Percentiles rank a stretch among this genome's conserved stretches.
These are phyloP conservation scores for Acipenser oxyrinchus DNA, from an alignment of 2,797 vertebrate species.

Conservation along the genomic window DNA sequence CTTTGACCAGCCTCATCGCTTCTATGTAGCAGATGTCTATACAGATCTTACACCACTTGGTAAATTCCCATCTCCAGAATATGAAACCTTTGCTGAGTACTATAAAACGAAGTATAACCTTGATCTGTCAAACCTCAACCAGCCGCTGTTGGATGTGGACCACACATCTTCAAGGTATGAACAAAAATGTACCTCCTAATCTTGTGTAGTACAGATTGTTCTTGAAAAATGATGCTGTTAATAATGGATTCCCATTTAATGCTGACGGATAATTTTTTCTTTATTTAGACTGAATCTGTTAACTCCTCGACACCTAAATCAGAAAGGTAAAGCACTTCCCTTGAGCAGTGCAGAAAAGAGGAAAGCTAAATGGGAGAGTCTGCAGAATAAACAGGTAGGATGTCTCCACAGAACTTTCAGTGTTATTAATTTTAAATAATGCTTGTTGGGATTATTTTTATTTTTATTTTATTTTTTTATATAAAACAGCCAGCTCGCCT, in stretches of 20 bases:
- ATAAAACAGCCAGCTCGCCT: background rate
- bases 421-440: conserved; percentile 13
- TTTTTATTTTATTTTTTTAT: background rate
- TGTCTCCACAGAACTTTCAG: conserved; percentile 10
- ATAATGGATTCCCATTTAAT: background rate
- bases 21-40: conserved; percentile 97
- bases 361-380: conserved; percentile 97
- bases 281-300: conserved; percentile 84
- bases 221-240: background rate
- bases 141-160: conserved; percentile 95
- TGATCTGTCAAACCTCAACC: conserved; percentile 97
- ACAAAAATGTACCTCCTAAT: background rate
- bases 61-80: conserved; percentile 97
- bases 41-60: conserved; percentile 97
- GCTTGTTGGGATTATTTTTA: too few species aligned
- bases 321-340: conserved; percentile 96
- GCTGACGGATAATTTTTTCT: conserved; percentile 18
- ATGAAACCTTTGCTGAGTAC: conserved; percentile 97
- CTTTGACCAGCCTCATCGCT: conserved; percentile 98
- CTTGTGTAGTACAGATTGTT: background rate
- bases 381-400: conserved; percentile 96
- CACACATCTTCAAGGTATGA: conserved; percentile 94
- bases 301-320: conserved; percentile 96
- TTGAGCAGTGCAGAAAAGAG: conserved; percentile 96
- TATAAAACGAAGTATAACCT: conserved; percentile 99